Percentiles rank a stretch among this genome's conserved stretches.
Conservation (phyloP, 2,113 vertebrate species). For the Caranx melampygus region DNA sequence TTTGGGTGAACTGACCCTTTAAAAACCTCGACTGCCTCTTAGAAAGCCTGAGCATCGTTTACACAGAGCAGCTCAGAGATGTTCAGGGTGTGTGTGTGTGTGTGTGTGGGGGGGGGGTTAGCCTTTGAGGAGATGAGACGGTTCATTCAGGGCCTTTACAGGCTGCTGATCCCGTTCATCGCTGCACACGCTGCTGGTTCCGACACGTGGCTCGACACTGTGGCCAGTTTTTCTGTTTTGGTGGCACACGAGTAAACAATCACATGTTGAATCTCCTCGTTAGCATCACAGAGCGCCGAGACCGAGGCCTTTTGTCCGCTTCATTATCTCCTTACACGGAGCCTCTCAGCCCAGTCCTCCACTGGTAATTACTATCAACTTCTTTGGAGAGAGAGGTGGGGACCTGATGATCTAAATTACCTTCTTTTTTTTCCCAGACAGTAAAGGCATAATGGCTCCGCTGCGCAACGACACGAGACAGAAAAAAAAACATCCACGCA, state of each 20-base stretch:
- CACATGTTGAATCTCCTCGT: conserved; percentile 47
- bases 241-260: conserved; percentile 41
- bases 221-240: neutral
- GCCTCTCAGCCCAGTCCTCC: conserved; percentile 45
- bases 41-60: neutral
- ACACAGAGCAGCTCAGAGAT: neutral
- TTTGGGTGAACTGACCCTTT: too few species aligned
- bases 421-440: conserved; percentile 18
- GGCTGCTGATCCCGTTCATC: neutral
- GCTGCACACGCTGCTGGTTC: neutral
- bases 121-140: neutral
- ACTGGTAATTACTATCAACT: conserved; percentile 53
- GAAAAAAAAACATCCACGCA: neutral
- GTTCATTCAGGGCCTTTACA: too few species aligned
- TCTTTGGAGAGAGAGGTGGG: conserved; percentile 24
- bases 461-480: neutral
- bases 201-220: neutral
- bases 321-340: conserved; percentile 59
- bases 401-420: conserved; percentile 39
- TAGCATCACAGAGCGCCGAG: conserved; percentile 56
- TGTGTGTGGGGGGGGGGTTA: neutral
- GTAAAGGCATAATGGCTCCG: conserved; percentile 26
- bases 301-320: conserved; percentile 38
- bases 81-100: neutral
- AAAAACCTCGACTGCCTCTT: neutral